A percentile compares a stretch with the other conserved stretches of the same genome.
Conservation (phyloP, 2,797 vertebrate genomes). For the Microctenopoma steveboyesi region DNA sequence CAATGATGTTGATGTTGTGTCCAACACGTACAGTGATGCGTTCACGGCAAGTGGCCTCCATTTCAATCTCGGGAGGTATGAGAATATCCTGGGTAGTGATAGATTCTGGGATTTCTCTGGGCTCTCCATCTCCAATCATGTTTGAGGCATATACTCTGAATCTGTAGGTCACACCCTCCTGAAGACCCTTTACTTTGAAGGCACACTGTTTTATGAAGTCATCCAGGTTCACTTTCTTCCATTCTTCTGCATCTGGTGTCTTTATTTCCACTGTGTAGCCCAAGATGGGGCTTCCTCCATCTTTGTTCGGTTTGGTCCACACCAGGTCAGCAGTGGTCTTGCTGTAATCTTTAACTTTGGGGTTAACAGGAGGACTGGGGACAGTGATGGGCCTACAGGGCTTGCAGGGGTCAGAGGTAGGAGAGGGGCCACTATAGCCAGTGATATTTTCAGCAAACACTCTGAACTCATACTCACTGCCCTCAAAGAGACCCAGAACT, state of each 20-base stretch:
- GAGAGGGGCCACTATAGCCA: conserved; percentile 94
- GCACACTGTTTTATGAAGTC: conserved; percentile 94
- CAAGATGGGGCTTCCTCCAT: conserved; percentile 95
- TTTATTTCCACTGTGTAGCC: conserved; percentile 96
- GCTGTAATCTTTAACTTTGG: conserved; percentile 96
- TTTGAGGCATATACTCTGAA: conserved; percentile 95
- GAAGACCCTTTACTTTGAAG: conserved; percentile 90
- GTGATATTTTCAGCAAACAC: conserved; percentile 98
- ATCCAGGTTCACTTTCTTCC: conserved; percentile 93
- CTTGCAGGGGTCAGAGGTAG: conserved; percentile 92
- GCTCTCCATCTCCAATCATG: conserved; percentile 95
- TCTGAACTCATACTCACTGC: conserved; percentile 98
- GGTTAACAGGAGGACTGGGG: conserved; percentile 95
- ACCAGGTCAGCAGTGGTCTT: conserved; percentile 93
- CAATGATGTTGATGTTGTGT: conserved; percentile 93
- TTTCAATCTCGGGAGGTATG: conserved; percentile 95
- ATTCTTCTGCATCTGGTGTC: conserved; percentile 88
- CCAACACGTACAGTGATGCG: conserved; percentile 93
- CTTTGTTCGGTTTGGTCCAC: conserved; percentile 95
- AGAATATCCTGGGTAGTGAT: conserved; percentile 95
- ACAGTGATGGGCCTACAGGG: conserved; percentile 92
- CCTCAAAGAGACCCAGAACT: conserved; percentile 95
- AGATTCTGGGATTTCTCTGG: conserved; percentile 92
- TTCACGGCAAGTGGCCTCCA: conserved; percentile 92
- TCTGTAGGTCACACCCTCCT: conserved; percentile 92